Evolutionary conservation across 2,113 vertebrate genomes (phyloP).

Genomic region (Thamnophis sirtalis): DNA sequence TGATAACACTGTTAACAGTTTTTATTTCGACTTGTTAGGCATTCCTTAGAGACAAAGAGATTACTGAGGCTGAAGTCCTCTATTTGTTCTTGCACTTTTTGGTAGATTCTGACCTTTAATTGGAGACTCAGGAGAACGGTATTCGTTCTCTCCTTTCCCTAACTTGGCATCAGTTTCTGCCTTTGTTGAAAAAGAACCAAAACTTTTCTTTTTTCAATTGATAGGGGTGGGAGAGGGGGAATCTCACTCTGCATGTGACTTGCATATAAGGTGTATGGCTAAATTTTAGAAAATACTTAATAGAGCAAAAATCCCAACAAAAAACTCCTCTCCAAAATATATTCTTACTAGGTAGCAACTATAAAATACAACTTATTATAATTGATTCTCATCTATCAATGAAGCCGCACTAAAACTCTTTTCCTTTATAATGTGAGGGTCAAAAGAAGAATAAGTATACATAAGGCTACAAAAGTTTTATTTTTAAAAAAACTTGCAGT

Average conservation of each 20-base stretch:
- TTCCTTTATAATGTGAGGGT: not conserved
- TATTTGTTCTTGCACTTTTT: not conserved
- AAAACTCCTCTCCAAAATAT: not conserved
- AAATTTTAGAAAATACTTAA: not conserved
- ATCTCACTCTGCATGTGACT: not conserved
- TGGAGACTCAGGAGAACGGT: not conserved
- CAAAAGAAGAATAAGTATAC: not conserved
- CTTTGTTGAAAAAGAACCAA: not conserved
- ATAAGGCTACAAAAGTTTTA: not conserved
- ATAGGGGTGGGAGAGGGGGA: not conserved
- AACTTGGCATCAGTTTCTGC: not conserved
- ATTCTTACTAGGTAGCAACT: not conserved
- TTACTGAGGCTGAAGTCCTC: not conserved
- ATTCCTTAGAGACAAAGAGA: not conserved
- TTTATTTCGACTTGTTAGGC: not conserved
- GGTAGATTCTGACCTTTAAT: not conserved
- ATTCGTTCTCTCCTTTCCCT: not conserved
- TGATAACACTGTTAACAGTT: not conserved
- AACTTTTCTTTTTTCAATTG: not conserved
- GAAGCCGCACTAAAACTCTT: not conserved
- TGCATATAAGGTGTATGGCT: not conserved
- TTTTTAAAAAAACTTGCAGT: not conserved
- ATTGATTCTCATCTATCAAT: not conserved
- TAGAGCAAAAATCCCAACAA: not conserved
- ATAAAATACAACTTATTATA: not conserved